Conservation (phyloP, 2,113 vertebrate genomes). For the Zosterops japonicus region DNA sequence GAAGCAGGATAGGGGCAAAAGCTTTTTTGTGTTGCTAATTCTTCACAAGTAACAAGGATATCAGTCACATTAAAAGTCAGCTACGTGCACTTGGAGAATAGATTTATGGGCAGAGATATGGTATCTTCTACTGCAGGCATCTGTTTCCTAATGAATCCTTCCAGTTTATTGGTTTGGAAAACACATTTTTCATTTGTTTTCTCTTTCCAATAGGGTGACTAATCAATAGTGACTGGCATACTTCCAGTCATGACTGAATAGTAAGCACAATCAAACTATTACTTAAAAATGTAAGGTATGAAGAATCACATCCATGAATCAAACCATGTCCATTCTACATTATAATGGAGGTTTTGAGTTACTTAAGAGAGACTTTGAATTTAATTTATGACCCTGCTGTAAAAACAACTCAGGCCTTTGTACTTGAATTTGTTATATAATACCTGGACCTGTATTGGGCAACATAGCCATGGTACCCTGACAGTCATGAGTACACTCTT, state of each 20-base stretch:
- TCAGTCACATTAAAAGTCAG: neutral
- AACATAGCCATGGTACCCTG: neutral
- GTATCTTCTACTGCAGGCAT: neutral
- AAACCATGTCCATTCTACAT: neutral
- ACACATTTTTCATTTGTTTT: neutral
- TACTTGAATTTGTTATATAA: constrained; percentile 5
- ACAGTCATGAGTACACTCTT: neutral
- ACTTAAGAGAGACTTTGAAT: neutral
- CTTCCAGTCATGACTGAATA: neutral
- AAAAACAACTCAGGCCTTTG: constrained; percentile 36
- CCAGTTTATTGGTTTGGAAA: neutral
- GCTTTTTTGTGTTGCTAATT: neutral
- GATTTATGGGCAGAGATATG: neutral
- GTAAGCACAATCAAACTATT: neutral
- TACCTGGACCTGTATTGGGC: neutral
- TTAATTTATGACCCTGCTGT: neutral
- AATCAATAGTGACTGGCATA: neutral
- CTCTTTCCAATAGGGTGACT: neutral
- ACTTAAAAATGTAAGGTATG: neutral
- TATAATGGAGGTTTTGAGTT: neutral
- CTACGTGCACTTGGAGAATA: neutral
- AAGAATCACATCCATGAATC: neutral
- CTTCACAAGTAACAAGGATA: neutral
- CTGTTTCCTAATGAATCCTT: neutral
- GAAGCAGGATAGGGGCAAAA: neutral